Conservation (phyloP, 2,113 vertebrate species). For the Bos javanicus region DNA sequence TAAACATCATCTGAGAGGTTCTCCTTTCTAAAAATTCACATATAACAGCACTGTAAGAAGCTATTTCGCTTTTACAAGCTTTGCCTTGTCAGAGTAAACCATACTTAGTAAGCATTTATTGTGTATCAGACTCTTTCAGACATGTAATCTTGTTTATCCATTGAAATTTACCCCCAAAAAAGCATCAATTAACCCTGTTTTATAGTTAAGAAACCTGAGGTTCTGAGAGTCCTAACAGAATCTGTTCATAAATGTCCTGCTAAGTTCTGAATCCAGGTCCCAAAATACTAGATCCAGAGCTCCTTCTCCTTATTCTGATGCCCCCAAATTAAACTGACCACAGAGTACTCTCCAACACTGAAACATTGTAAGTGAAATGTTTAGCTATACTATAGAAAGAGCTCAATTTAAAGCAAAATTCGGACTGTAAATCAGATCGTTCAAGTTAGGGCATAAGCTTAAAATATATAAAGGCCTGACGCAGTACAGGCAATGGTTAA, state of each 20-base stretch:
- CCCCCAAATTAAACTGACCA: neutral
- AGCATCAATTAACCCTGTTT: neutral
- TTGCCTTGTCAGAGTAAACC: neutral
- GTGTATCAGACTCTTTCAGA: neutral
- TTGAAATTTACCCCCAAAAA: neutral
- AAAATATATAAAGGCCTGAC: neutral
- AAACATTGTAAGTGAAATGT: neutral
- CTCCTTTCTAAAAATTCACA: neutral
- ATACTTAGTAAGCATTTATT: neutral
- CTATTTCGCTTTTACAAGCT: neutral
- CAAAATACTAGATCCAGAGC: neutral
- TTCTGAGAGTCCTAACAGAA: neutral
- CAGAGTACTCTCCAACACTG: neutral
- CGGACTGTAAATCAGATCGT: neutral
- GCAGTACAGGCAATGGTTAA: neutral
- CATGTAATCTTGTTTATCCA: neutral
- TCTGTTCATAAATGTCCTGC: neutral
- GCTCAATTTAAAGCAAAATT: neutral
- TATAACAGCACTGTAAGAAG: neutral
- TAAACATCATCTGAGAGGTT: neutral
- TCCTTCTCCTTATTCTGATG: neutral
- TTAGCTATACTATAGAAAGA: neutral
- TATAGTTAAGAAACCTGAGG: neutral
- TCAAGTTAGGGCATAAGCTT: neutral
- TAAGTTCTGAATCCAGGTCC: neutral